A percentile compares a stretch with the other conserved stretches of the same genome.
Evolutionary conservation across 2,888 invertebrate genomes (phyloP).

Genomic region (Drosophila meridiana): DNA sequence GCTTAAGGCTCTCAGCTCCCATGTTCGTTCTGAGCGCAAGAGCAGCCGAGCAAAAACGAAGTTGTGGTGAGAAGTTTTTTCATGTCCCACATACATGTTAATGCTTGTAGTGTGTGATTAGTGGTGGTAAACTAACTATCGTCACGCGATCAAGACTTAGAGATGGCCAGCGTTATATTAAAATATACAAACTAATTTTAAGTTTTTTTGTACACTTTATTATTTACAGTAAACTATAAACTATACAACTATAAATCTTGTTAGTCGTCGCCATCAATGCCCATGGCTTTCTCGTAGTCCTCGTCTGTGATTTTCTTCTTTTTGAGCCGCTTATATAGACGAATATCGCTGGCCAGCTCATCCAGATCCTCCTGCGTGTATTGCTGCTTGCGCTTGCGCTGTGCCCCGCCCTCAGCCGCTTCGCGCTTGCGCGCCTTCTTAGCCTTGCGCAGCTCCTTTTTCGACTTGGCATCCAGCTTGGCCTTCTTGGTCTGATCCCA

Average conservation of each 20-base stretch:
- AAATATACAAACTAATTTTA: not conserved
- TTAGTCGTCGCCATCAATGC: constrained; percentile 78
- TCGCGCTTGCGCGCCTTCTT: constrained; percentile 85
- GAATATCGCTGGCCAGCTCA: constrained; percentile 92
- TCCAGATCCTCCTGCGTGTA: constrained; percentile 90
- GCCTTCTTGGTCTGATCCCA: constrained; percentile 92
- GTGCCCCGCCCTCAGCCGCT: constrained; percentile 75
- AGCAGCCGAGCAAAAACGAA: not conserved
- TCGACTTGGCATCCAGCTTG: constrained; percentile 86
- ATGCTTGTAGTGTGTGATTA: not conserved
- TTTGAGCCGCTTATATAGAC: constrained; percentile 94
- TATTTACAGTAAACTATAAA: constrained; percentile 23
- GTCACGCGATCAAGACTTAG: not conserved
- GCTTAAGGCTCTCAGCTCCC: not conserved
- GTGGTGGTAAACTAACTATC: not conserved
- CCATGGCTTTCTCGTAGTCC: constrained; percentile 89
- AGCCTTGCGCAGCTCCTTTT: constrained; percentile 86
- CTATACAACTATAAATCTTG: not conserved
- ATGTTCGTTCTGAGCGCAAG: not conserved
- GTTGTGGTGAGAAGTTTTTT: not conserved
- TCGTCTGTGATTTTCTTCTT: constrained; percentile 91
- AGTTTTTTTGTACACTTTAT: not conserved
- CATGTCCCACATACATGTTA: not conserved
- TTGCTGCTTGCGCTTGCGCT: constrained; percentile 86
- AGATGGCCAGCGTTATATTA: not conserved